A percentile compares a stretch with the other conserved stretches of the same genome.
Evolutionary conservation across 2,797 vertebrate species (phyloP).

Genomic region (Bradypus variegatus): DNA sequence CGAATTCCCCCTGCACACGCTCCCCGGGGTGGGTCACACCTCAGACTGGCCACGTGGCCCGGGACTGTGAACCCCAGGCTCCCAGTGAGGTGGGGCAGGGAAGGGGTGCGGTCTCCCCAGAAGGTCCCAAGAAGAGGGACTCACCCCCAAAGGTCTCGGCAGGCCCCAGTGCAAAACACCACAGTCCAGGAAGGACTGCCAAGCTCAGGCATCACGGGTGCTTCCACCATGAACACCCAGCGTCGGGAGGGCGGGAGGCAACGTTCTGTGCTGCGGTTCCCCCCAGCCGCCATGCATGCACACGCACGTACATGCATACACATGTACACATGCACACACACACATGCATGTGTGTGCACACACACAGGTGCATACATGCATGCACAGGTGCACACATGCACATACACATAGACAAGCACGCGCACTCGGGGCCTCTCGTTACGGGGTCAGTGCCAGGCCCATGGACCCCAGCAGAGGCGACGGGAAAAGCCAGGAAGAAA

Average conservation of each 20-base stretch:
- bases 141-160: not conserved
- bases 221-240: not conserved
- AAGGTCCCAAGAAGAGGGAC: not conserved
- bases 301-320: too few relatives aligned
- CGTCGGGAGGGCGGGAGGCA: too few relatives aligned
- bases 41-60: not conserved
- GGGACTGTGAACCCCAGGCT: not conserved
- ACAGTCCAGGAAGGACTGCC: conserved; percentile 6
- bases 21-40: not conserved
- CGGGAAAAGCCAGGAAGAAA: conserved; percentile 63
- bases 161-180: not conserved
- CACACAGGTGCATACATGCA: not conserved
- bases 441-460: not conserved
- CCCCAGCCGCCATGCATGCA: too few relatives aligned
- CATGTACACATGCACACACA: not conserved
- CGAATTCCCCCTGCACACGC: rapidly evolving
- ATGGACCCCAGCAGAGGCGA: conserved; percentile 59
- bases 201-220: not conserved
- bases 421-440: too few relatives aligned
- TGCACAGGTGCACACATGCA: rapidly evolving
- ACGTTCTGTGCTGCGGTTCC: not conserved
- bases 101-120: not conserved
- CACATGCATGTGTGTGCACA: not conserved
- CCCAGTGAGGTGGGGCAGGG: too few relatives aligned
- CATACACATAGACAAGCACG: too few relatives aligned